phyloP scores from a whole-genome alignment of 1,140 invertebrate species.

The Drosophila auraria region DNA sequence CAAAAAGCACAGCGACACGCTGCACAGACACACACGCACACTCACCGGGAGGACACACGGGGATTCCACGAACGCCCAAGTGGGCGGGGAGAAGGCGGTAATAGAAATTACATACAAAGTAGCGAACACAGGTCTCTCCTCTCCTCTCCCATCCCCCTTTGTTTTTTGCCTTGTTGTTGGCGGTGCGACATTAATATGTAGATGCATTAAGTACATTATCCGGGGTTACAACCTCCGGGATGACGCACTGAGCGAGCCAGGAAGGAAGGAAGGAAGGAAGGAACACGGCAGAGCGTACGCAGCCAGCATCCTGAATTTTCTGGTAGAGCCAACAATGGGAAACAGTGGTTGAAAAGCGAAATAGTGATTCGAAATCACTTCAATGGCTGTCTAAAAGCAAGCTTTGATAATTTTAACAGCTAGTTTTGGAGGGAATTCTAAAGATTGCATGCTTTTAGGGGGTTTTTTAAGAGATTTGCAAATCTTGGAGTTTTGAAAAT shows the following conservation, averaged over 20 bases:
- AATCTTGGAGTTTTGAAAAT: too few species aligned
- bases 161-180: constrained; percentile 45
- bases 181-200: constrained; percentile 82
- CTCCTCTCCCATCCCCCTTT: neutral
- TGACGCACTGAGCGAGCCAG: constrained; percentile 46
- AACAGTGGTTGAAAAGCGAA: constrained; percentile 23
- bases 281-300: constrained; percentile 11
- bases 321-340: constrained; percentile 1
- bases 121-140: constrained; percentile 25
- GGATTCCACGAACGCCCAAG: constrained; percentile 45
- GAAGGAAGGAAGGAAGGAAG: constrained; percentile 10
- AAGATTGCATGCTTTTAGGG: neutral
- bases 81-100: constrained; percentile 44
- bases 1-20: constrained; percentile 64
- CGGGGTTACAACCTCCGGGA: constrained; percentile 81
- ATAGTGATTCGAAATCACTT: constrained; percentile 5
- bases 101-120: constrained; percentile 74
- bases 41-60: constrained; percentile 34
- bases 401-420: too few species aligned
- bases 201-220: constrained; percentile 85
- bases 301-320: constrained; percentile 34
- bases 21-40: constrained; percentile 25
- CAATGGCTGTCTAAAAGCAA: neutral
- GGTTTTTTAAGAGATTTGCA: neutral
- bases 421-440: neutral